Conservation (phyloP, 2,113 vertebrate genomes). For the Perca fluviatilis region DNA sequence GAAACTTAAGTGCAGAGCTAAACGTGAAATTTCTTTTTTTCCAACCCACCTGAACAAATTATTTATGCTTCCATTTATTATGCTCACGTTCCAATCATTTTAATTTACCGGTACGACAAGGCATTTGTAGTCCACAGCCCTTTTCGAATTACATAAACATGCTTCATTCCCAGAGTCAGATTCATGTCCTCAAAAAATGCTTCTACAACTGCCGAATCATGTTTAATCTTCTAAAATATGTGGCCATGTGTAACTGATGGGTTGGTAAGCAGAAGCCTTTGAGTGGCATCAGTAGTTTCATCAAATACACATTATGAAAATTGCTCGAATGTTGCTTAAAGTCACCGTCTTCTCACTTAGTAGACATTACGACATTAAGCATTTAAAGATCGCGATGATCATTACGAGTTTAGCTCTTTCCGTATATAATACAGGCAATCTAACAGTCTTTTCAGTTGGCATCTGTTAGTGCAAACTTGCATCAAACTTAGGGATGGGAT, state of each 20-base stretch:
- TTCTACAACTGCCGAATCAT: background rate
- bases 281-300: background rate
- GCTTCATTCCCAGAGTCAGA: background rate
- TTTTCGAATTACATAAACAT: background rate
- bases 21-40: background rate
- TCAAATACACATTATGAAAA: background rate
- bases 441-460: background rate
- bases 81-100: background rate
- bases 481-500: background rate
- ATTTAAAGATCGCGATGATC: background rate
- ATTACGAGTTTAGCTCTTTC: background rate
- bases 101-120: background rate
- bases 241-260: background rate
- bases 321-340: background rate
- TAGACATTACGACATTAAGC: background rate
- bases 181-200: background rate
- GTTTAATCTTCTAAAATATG: background rate
- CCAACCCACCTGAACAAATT: background rate
- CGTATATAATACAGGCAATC: background rate
- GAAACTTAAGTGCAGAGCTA: background rate
- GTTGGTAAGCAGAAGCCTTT: background rate
- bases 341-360: background rate
- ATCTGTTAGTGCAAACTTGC: background rate
- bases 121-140: background rate
- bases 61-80: background rate